A percentile compares a stretch with the other conserved stretches of the same genome.
These are phyloP conservation scores for Podarcis muralis DNA, from an alignment of 2,113 vertebrate species.

Conservation along the genomic window DNA sequence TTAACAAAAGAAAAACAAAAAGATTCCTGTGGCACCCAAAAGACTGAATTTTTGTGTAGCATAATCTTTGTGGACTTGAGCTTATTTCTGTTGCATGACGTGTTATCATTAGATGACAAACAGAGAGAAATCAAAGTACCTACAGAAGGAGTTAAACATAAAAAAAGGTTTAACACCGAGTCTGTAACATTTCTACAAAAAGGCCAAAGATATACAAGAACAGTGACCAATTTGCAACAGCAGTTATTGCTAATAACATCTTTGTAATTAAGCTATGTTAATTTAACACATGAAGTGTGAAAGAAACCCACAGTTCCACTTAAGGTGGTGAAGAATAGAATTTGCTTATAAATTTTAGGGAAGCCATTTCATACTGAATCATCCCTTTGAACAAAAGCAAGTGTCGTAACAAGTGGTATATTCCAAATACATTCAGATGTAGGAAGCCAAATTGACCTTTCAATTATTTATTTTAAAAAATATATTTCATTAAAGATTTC, in stretches of 20 bases:
- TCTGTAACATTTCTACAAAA: not conserved
- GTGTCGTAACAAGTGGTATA: not conserved
- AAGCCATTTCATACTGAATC: not conserved
- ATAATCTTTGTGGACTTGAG: not conserved
- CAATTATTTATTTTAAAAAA: no score
- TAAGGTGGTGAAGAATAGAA: not conserved
- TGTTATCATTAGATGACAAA: not conserved
- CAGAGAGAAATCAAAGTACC: not conserved
- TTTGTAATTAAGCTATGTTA: not conserved
- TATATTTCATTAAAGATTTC: no score
- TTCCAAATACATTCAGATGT: not conserved
- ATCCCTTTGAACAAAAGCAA: not conserved
- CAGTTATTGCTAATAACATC: not conserved
- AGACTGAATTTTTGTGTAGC: not conserved
- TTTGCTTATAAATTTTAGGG: not conserved
- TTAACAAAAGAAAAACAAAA: not conserved
- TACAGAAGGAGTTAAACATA: not conserved
- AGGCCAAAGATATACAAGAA: not conserved
- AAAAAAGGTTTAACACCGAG: not conserved
- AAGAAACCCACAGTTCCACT: not conserved
- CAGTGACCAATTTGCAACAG: not conserved
- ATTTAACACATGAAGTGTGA: not conserved
- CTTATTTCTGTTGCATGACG: not conserved
- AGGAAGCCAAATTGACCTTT: no score
- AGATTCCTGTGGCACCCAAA: not conserved